Percentiles rank a stretch among this genome's conserved stretches.
These are phyloP conservation scores for Eupeodes corollae DNA, from an alignment of 1,140 invertebrate species.

Conservation along the genomic window DNA sequence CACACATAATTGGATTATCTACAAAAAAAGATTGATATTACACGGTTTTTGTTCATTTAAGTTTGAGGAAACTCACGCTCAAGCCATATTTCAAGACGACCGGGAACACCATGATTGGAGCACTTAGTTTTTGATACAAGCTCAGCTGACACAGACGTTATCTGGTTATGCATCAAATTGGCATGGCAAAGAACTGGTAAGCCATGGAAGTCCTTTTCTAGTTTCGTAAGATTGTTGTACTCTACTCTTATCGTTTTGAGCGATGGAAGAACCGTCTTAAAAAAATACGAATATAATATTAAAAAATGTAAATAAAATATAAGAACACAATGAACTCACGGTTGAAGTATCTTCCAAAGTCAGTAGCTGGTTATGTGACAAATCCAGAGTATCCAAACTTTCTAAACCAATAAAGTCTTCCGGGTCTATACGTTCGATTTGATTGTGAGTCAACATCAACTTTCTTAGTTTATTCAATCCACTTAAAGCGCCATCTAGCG, in stretches of 20 bases:
- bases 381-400: constrained; percentile 55
- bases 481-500: constrained; percentile 57
- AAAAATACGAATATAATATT: constrained; percentile 9
- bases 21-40: constrained; percentile 24
- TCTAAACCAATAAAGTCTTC: constrained; percentile 64
- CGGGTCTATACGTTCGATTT: constrained; percentile 53
- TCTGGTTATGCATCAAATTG: constrained; percentile 63
- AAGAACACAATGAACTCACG: constrained; percentile 39
- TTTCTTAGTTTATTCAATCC: constrained; percentile 58
- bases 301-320: neutral
- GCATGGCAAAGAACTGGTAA: constrained; percentile 64
- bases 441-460: constrained; percentile 62
- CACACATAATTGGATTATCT: constrained; percentile 68
- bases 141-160: constrained; percentile 54
- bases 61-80: constrained; percentile 54
- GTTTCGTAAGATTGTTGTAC: constrained; percentile 56
- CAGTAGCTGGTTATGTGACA: constrained; percentile 62
- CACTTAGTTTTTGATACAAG: constrained; percentile 66
- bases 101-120: constrained; percentile 59
- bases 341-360: constrained; percentile 68
- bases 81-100: constrained; percentile 62
- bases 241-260: constrained; percentile 62
- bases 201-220: constrained; percentile 68
- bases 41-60: no score
- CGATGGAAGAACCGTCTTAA: constrained; percentile 62